These are phyloP conservation scores for Dicranocentrus wangi DNA, from an alignment of 2,888 invertebrate genomes.

Conservation along the genomic window DNA sequence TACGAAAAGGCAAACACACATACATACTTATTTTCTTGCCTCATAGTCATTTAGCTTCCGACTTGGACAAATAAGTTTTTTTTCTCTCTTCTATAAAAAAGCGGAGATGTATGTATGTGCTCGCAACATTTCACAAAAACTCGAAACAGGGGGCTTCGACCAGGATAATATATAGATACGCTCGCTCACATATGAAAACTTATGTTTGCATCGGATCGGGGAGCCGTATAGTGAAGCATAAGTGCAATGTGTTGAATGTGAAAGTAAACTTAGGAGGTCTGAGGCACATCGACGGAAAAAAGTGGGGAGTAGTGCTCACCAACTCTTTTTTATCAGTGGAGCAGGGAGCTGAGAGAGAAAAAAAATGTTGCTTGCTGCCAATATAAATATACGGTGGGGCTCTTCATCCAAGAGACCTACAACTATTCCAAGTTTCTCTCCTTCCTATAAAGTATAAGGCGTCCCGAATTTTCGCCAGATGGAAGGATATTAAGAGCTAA, in stretches of 20 bases:
- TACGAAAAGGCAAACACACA: slow-evolving; percentile 8
- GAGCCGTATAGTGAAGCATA: too few species aligned
- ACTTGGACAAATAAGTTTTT: slow-evolving; percentile 28
- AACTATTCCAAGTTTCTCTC: not conserved
- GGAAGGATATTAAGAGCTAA: slow-evolving; percentile 46
- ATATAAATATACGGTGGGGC: slow-evolving; percentile 23
- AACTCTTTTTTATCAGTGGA: slow-evolving; percentile 7
- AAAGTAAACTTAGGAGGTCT: not conserved
- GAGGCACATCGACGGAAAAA: not conserved
- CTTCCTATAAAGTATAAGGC: slow-evolving; percentile 7
- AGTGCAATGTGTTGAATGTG: not conserved
- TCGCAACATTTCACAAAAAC: too few species aligned
- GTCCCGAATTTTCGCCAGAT: slow-evolving; percentile 45
- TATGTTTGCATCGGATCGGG: too few species aligned
- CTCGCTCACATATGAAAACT: too few species aligned
- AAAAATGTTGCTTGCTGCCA: slow-evolving; percentile 33
- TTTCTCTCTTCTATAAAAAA: too few species aligned
- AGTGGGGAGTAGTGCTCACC: not conserved
- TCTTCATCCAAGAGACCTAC: slow-evolving; percentile 5
- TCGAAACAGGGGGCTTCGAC: too few species aligned
- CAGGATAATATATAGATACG: too few species aligned
- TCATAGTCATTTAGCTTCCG: slow-evolving; percentile 18
- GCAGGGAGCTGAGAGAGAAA: slow-evolving; percentile 23
- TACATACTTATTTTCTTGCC: not conserved
- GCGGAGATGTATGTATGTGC: too few species aligned